These are phyloP conservation scores for Drosophila falleni DNA, from an alignment of 2,888 invertebrate species.

Conservation along the genomic window DNA sequence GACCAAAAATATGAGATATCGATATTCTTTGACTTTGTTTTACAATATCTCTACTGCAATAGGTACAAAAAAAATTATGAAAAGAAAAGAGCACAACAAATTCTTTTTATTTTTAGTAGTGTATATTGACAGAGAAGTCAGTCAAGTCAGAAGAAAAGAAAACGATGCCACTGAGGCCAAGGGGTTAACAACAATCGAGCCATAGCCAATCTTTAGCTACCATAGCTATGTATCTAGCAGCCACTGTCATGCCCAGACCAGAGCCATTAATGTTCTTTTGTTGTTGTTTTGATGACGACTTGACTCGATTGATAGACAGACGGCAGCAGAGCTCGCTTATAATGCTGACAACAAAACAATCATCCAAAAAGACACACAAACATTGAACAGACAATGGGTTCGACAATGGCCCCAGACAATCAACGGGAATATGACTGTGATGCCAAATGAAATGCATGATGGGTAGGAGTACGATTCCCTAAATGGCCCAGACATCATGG, in stretches of 20 bases:
- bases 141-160: not conserved
- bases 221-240: not conserved
- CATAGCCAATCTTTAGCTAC: slow-evolving; percentile 20
- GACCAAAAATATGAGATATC: too few species aligned
- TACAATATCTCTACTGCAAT: too few species aligned
- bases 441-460: slow-evolving; percentile 34
- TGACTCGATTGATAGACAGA: slow-evolving; percentile 31
- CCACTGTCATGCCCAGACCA: not conserved
- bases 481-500: slow-evolving; percentile 41
- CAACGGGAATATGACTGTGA: slow-evolving; percentile 19
- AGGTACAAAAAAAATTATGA: not conserved
- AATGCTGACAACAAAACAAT: slow-evolving; percentile 58
- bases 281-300: slow-evolving; percentile 22
- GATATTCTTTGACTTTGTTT: not conserved
- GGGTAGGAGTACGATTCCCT: slow-evolving; percentile 18
- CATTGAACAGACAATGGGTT: slow-evolving; percentile 31
- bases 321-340: slow-evolving; percentile 35
- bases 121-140: slow-evolving; percentile 17
- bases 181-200: slow-evolving; percentile 30
- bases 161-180: slow-evolving; percentile 8
- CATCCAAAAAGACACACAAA: slow-evolving; percentile 48
- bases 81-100: slow-evolving; percentile 3
- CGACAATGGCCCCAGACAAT: slow-evolving; percentile 36
- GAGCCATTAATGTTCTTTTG: slow-evolving; percentile 4
- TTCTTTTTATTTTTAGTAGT: slow-evolving; percentile 13